Base-by-base conservation (phyloP, 2,797 vertebrate species). In the Graptemys geographica region DNA sequence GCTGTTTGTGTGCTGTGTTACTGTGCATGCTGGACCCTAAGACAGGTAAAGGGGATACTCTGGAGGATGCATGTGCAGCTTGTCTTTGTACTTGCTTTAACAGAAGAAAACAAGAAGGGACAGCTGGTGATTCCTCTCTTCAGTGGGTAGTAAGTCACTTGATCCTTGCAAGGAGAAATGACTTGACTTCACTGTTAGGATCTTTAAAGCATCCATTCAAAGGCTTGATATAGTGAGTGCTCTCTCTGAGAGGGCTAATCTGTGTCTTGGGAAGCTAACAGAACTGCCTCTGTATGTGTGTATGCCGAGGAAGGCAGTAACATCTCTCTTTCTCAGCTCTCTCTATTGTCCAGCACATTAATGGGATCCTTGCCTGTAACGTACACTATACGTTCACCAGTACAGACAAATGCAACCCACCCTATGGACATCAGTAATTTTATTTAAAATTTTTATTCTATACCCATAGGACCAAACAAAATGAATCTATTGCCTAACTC, bases 161-260 rank as follows among this genome's bases (percentile, higher is more conserved):
- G 86, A 51, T 59, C 49, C 55, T 59, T 55, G 44, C 84, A 59
- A 82, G 69, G 83, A 86, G 84, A 90, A 89, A 44, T 28, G 69
- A 44, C 31, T 53, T 79, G 84, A 23, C n/a, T 57, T 82, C 6
- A 4, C 44, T 0, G 3, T 21, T 82, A 23, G 53, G 85, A 49
- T 13, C 0, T 0, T 69, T 78, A 65, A 76, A 69, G 53, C 31
- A 8, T 23, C 86, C 41, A 0, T 49, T 53, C 16, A 2, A 0
- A 15, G 57, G 69, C 11, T 37, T 76, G 53, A 41, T 0, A 1
- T 5, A 56, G 47, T 28, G 47, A 72, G 41, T n/a, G 47, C 52
- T 16, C 53, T 57, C 15, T 69, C 0, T 0, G 55, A 37, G 53
- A 3, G 16, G 65, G 31, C 41, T 79, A 1, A 5, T 10, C 33